phyloP scores from a whole-genome alignment of 2,113 vertebrate genomes.

The Lampris megalopsis region DNA sequence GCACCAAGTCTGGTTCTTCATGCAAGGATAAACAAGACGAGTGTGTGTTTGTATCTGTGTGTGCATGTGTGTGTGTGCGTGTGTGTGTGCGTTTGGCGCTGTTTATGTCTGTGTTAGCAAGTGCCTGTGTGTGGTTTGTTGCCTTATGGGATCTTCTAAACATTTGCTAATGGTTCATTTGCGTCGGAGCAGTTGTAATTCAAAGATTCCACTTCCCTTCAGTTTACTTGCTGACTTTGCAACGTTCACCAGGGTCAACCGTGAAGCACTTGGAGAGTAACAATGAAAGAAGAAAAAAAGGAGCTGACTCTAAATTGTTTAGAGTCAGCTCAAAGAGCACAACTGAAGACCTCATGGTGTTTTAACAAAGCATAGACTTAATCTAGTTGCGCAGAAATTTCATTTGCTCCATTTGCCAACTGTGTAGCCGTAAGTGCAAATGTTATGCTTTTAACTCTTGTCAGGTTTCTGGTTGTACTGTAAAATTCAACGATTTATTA shows the following conservation, averaged over 20 bases:
- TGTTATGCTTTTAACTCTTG: too few relatives aligned
- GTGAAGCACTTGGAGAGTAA: conserved; percentile 42
- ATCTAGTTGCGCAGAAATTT: conserved; percentile 43
- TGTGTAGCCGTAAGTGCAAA: neutral
- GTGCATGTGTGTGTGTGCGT: conserved; percentile 23
- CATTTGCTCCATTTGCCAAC: conserved; percentile 11
- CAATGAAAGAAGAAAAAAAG: conserved; percentile 46
- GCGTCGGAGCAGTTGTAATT: conserved; percentile 59
- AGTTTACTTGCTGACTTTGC: conserved; percentile 58
- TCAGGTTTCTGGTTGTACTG: neutral
- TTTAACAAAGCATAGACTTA: conserved; percentile 37
- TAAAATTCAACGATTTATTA: conserved; percentile 1
- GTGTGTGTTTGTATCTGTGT: conserved; percentile 51
- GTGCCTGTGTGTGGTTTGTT: conserved; percentile 50
- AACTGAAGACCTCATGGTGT: conserved; percentile 29
- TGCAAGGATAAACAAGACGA: conserved; percentile 69
- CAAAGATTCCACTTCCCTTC: conserved; percentile 46
- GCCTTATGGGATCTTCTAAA: conserved; percentile 62
- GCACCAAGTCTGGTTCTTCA: conserved; percentile 70
- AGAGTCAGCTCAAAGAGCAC: conserved; percentile 43
- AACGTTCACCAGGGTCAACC: conserved; percentile 37
- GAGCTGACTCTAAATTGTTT: conserved; percentile 56
- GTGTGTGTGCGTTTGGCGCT: neutral
- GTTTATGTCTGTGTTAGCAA: conserved; percentile 12
- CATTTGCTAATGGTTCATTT: conserved; percentile 57